phyloP scores from a whole-genome alignment of 1,140 invertebrate genomes.

The Gryon sp. region DNA sequence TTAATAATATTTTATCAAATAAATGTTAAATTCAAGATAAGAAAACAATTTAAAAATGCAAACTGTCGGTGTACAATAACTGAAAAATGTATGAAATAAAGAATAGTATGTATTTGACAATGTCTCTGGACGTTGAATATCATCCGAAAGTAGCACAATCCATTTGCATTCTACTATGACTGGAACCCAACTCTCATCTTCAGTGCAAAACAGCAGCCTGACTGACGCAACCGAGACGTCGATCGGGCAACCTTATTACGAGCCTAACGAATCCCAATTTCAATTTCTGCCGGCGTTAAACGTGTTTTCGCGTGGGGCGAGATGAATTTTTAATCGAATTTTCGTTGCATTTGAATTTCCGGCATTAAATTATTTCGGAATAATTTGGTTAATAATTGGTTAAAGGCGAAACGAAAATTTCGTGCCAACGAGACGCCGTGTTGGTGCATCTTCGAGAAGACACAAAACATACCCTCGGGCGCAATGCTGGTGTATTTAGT shows the following conservation, averaged over 20 bases:
- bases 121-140: neutral
- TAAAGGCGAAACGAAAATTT: constrained; percentile 50
- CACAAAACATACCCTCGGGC: constrained; percentile 58
- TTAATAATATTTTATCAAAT: no score
- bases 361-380: constrained; percentile 56
- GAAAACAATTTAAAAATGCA: no score
- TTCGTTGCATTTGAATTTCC: constrained; percentile 57
- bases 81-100: no score
- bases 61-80: no score
- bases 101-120: no score
- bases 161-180: constrained; percentile 28
- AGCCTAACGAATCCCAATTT: constrained; percentile 58
- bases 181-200: constrained; percentile 11
- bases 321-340: constrained; percentile 64
- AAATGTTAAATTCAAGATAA: no score
- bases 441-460: constrained; percentile 62
- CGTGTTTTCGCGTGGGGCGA: constrained; percentile 22
- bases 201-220: constrained; percentile 18
- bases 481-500: constrained; percentile 61
- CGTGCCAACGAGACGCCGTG: constrained; percentile 20
- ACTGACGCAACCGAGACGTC: constrained; percentile 2
- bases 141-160: constrained; percentile 18
- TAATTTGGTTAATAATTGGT: constrained; percentile 55
- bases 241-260: constrained; percentile 54
- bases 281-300: constrained; percentile 49